phyloP scores from a whole-genome alignment of 2,888 invertebrate genomes.

The Napeogenes sylphis region DNA sequence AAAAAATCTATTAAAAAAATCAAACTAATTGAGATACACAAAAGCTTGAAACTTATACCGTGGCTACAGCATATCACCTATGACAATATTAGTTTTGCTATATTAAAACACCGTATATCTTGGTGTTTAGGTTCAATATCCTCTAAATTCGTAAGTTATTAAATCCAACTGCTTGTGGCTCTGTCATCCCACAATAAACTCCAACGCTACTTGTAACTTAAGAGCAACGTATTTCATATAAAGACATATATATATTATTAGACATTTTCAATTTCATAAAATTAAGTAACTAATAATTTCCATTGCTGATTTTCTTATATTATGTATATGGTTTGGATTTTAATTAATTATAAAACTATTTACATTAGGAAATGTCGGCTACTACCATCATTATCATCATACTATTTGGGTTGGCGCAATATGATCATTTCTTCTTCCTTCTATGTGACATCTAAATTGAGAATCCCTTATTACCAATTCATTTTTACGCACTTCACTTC shows the following conservation, averaged over 20 bases:
- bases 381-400: too few relatives aligned
- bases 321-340: too few relatives aligned
- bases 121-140: constrained; percentile 16
- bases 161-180: constrained; percentile 14
- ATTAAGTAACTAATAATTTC: too few relatives aligned
- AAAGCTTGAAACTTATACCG: constrained; percentile 8
- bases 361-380: too few relatives aligned
- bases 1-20: neutral
- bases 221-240: neutral
- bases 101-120: constrained; percentile 7
- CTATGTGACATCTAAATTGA: too few relatives aligned
- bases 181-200: constrained; percentile 26
- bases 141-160: neutral
- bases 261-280: too few relatives aligned
- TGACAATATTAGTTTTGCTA: constrained; percentile 14
- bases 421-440: too few relatives aligned
- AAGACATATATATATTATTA: neutral
- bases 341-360: too few relatives aligned
- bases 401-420: too few relatives aligned
- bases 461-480: too few relatives aligned
- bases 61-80: constrained; percentile 26
- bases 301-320: too few relatives aligned
- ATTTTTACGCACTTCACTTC: too few relatives aligned
- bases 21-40: neutral
- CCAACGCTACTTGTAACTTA: constrained; percentile 16